Evolutionary conservation across 2,888 invertebrate species (phyloP), one percentile per base, ranked within the genome.

Genomic region (Arctia plantaginis): DNA sequence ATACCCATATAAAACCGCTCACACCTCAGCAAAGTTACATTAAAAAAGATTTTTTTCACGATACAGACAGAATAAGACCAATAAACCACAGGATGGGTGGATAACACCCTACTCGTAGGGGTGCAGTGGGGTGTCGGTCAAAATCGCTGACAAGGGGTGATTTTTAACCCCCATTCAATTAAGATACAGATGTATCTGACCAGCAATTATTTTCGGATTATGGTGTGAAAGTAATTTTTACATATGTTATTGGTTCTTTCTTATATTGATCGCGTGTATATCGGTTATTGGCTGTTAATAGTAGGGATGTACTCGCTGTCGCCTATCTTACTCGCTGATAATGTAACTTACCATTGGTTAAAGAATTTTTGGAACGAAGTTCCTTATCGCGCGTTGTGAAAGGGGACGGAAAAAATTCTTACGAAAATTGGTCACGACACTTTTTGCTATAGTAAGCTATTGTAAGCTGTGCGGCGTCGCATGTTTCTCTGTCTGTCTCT

Each of bases 131-230:
- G 47, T 74, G 77, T 71, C 73, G 77, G 78, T 80, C 82, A 77
- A 75, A 78, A 73, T 74, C 66, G 85, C 84, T 83, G 85, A 83
- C 84, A 72, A 62, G 66, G 64, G 66, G 39, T 59, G 64, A 80
- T 82, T 85, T 79, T 70, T 71, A 51, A 73, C 75, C 76, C 76
- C 62, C n/a, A 71, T 75, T 78, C 83, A 85, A 83, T 85, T 83
- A 83, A 77, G 73, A 74, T 68, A 35, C 23, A 59, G 74, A 76
- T 76, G 30, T 75, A 81, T 77, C 69, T 74, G 27, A 13, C 13
- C 8, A 23, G 66, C 78, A 78, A 82, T 78, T 81, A 75, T 66
- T 64, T 64, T 41, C 18, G 41, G n/a, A 18, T 62, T 30, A 20
- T 15, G 51, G n/a, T 23, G 44, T 27, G 69, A 59, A 62, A 62